Conservation (phyloP, 2,113 vertebrate genomes). For the Takifugu bimaculatus region DNA sequence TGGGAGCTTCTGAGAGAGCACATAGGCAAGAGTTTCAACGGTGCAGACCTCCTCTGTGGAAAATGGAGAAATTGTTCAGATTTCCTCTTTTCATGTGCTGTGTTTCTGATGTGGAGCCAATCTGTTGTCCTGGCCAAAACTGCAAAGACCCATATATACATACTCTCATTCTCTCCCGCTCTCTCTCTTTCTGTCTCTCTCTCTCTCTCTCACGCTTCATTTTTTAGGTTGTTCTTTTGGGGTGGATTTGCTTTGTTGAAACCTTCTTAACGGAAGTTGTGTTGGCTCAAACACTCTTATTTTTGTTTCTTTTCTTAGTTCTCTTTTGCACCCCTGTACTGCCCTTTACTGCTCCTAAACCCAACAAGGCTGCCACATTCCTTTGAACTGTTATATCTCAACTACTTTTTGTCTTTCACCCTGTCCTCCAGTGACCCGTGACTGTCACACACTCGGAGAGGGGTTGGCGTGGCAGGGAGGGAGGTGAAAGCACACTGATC, state of each 20-base stretch:
- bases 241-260: background rate
- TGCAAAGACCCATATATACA: constrained; percentile 58
- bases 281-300: too few relatives aligned
- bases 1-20: constrained; percentile 15
- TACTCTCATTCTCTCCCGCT: background rate
- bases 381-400: background rate
- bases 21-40: constrained; percentile 51
- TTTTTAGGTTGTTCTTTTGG: too few relatives aligned
- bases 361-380: background rate
- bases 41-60: constrained; percentile 42
- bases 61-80: constrained; percentile 56
- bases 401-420: constrained; percentile 2
- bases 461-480: constrained; percentile 10
- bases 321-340: background rate
- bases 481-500: constrained; percentile 45
- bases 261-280: background rate
- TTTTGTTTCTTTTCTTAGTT: background rate
- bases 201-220: constrained; percentile 1
- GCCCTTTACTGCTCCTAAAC: background rate
- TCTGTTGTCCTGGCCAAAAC: constrained; percentile 48
- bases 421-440: constrained; percentile 23
- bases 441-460: constrained; percentile 17
- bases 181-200: constrained; percentile 1
- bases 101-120: constrained; percentile 59
- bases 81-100: constrained; percentile 58